Evolutionary conservation across 2,113 vertebrate species (phyloP).

Genomic region (Malaclemys terrapin): DNA sequence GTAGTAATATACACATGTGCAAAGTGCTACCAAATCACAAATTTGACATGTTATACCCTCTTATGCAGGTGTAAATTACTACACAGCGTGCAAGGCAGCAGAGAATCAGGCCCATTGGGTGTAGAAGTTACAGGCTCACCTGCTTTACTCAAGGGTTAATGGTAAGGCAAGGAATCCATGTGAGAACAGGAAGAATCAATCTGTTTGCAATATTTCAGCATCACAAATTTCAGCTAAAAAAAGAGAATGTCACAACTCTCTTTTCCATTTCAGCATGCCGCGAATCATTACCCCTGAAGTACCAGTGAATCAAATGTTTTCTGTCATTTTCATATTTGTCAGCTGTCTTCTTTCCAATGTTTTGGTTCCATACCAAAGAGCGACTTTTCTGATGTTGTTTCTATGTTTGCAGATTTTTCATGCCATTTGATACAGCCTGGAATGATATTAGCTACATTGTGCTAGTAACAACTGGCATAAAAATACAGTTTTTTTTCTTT

Average conservation of each 20-base stretch:
- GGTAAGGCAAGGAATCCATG: background rate
- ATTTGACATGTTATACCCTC: background rate
- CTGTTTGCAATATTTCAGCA: background rate
- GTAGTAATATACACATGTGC: background rate
- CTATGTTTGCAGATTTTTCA: background rate
- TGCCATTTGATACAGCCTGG: background rate
- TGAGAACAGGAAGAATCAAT: background rate
- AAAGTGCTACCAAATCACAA: background rate
- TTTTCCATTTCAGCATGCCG: background rate
- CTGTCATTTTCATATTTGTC: background rate
- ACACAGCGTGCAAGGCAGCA: background rate
- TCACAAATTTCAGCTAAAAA: background rate
- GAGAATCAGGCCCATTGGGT: background rate
- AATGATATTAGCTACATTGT: background rate
- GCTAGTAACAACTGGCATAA: background rate
- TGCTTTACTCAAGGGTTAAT: background rate
- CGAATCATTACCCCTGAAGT: background rate
- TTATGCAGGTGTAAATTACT: accelerated
- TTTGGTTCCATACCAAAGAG: background rate
- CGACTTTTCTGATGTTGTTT: background rate
- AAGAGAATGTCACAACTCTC: background rate
- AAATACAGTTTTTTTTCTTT: background rate
- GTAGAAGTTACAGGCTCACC: background rate
- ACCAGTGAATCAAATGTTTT: background rate
- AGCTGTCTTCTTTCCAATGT: slow-evolving; percentile 13